Evolutionary conservation across 2,888 invertebrate genomes (phyloP), one percentile per base, ranked within the genome.

Genomic region (Chaitophorus viminalis): DNA sequence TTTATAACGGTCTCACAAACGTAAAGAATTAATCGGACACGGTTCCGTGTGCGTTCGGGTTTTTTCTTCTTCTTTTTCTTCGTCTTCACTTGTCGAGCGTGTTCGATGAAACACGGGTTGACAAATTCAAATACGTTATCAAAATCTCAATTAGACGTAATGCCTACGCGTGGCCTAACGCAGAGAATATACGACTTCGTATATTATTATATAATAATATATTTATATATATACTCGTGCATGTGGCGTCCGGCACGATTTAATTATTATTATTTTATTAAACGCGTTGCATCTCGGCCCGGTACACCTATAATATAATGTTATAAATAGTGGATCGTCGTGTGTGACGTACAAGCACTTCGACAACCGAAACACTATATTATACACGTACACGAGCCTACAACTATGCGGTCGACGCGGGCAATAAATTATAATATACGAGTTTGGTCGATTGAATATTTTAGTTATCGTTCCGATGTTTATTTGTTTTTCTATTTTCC

Each of bases 81-180:
- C 18, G 25, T 33, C 31, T 54, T 33, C 11, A 1, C 8, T 39
- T 39, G 6, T 39, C 14, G 4, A 21, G 54, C 25, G 36, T 39
- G 65, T 65, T 39, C 25, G 25, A 81, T 25, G 39, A 25, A 60
- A 65, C 36, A 81, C 79, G 39, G 29, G 79, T 68, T 68, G 79
- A 81, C 65, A 81, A 81, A 81, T 81, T 79, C 68, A 81, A 81
- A 81, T 81, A 81, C 21, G 79, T 81, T 81, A 81, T 81, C 79
- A 68, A 81, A 65, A 81, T 65, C 79, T 81, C 39, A 81, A 81
- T 68, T 68, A 68, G 79, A 81, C 79, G 65, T 65, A 65, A 79
- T 46, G 14, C 78, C 78, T 60, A 79, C 60, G 60, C 78, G 76
- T 29, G 33, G 17, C 46, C 46, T 33, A 33, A 78, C n/a, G 68